These are phyloP conservation scores for Prunella strophiata DNA, from an alignment of 2,797 vertebrate species.

Conservation along the genomic window DNA sequence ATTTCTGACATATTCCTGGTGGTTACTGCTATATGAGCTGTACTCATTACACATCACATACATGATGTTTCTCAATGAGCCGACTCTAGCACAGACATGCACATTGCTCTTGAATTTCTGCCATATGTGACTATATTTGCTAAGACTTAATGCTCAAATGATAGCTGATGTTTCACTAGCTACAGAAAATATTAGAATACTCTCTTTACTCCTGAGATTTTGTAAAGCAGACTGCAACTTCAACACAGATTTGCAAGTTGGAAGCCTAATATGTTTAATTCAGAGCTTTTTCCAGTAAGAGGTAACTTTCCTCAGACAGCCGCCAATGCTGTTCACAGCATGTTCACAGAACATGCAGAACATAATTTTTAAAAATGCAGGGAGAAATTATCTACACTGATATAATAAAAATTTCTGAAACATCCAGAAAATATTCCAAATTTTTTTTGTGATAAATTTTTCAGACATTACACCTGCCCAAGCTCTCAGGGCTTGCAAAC, in stretches of 20 bases:
- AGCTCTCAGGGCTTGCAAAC: background rate
- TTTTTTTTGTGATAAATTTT: background rate
- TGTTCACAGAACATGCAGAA: background rate
- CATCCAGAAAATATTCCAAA: background rate
- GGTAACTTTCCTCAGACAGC: background rate
- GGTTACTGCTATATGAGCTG: background rate
- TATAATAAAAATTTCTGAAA: background rate
- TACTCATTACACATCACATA: background rate
- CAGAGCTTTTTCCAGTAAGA: background rate
- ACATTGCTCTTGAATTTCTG: slow-evolving; percentile 34
- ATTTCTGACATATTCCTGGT: background rate
- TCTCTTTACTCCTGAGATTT: background rate
- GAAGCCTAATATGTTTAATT: background rate
- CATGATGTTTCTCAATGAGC: background rate
- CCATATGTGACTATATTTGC: slow-evolving; percentile 28
- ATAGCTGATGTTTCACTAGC: slow-evolving; percentile 58
- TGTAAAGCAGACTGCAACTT: slow-evolving; percentile 15
- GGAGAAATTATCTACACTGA: background rate
- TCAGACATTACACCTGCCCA: background rate
- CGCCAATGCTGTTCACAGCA: background rate
- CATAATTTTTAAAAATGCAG: background rate
- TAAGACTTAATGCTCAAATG: slow-evolving; percentile 39
- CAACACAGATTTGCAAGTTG: background rate
- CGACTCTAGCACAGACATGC: background rate
- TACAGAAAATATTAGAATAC: slow-evolving; percentile 42